Evolutionary conservation across 2,113 vertebrate genomes (phyloP).

Genomic region (Chloroceryle aenea): DNA sequence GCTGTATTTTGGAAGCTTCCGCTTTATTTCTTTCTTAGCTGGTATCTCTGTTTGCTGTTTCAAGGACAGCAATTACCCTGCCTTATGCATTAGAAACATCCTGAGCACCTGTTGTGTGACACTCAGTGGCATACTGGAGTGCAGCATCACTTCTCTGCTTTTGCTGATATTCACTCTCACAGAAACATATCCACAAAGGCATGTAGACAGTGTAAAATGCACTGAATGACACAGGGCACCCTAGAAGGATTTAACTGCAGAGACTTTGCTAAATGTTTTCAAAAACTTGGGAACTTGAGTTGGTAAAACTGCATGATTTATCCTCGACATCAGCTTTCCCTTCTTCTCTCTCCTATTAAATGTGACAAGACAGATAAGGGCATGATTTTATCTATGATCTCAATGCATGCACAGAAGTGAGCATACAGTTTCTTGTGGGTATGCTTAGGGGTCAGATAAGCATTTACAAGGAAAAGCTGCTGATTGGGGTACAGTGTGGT

Average conservation of each 20-base stretch:
- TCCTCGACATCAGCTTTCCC: not conserved
- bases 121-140: not conserved
- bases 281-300: not conserved
- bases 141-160: not conserved
- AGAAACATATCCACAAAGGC: not conserved
- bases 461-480: not conserved
- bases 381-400: not conserved
- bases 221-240: not conserved
- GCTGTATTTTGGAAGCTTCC: not conserved
- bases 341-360: not conserved
- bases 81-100: not conserved
- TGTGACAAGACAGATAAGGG: not conserved
- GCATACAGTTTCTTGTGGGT: not conserved
- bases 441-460: not conserved
- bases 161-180: not conserved
- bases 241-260: not conserved
- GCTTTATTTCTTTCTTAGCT: not conserved
- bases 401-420: not conserved
- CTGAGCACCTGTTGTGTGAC: not conserved
- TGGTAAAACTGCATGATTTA: not conserved
- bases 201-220: not conserved
- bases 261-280: not conserved
- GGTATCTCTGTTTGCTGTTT: not conserved
- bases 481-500: rapidly evolving
- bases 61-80: not conserved